phyloP scores from a whole-genome alignment of 2,113 vertebrate species.

The Columbina picui region DNA sequence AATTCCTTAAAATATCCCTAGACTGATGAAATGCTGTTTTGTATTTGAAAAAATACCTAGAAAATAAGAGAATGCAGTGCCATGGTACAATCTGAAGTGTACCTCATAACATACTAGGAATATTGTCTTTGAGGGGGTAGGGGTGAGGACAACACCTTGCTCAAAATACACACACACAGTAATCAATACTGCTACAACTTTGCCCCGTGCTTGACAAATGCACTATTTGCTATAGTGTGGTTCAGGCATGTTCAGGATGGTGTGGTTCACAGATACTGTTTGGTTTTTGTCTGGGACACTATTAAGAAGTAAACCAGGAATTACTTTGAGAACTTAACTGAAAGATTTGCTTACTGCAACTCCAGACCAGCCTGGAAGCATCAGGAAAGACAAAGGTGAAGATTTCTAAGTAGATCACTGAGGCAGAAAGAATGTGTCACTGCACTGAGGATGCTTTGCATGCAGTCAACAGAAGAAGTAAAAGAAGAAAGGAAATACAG shows the following conservation, averaged over 20 bases:
- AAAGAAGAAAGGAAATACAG: neutral
- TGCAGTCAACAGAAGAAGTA: neutral
- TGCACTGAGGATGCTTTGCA: neutral
- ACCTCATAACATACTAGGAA: neutral
- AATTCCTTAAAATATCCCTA: constrained; percentile 14
- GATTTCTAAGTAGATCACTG: neutral
- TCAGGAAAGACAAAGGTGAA: neutral
- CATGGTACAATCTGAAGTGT: neutral
- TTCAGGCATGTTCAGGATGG: neutral
- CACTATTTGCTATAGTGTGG: neutral
- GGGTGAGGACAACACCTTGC: neutral
- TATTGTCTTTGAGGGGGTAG: neutral
- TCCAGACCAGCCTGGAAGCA: neutral
- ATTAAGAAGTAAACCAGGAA: neutral
- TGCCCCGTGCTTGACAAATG: neutral
- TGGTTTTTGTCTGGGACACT: neutral
- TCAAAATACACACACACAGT: neutral
- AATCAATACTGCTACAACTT: neutral
- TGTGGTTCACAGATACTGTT: neutral
- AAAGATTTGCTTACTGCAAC: neutral
- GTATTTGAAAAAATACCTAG: neutral
- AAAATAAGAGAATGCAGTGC: neutral
- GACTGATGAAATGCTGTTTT: neutral
- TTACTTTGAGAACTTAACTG: neutral
- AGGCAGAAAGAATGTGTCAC: neutral